Evolutionary conservation across 2,113 vertebrate genomes (phyloP).

Genomic region (Bos javanicus): DNA sequence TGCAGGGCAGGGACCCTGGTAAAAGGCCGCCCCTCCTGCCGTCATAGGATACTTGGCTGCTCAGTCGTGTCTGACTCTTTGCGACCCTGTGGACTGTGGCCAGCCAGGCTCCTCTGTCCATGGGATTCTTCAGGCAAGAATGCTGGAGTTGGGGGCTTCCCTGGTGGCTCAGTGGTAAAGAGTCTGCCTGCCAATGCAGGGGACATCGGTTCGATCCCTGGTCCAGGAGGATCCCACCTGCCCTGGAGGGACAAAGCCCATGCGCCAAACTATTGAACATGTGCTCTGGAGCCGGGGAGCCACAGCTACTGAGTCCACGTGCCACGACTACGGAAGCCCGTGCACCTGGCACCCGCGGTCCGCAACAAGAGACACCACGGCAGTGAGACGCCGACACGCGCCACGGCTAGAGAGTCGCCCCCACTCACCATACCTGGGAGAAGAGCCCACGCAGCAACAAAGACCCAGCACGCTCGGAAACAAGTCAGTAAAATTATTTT

Average conservation of each 20-base stretch:
- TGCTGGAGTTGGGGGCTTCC: neutral
- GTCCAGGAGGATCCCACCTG: neutral
- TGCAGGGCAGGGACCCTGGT: no score
- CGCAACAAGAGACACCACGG: neutral
- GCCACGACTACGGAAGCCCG: neutral
- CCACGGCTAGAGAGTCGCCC: rapidly evolving
- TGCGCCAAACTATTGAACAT: neutral
- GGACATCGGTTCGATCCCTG: neutral
- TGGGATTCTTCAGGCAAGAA: neutral
- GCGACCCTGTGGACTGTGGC: neutral
- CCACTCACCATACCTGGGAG: neutral
- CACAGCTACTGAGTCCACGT: neutral
- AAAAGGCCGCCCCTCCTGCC: neutral
- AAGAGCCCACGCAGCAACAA: neutral
- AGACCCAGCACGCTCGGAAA: neutral
- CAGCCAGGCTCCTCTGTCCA: neutral
- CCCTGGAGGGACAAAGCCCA: neutral
- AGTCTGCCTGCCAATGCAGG: neutral
- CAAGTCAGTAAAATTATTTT: neutral
- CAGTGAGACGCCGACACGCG: neutral
- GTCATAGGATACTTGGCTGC: neutral
- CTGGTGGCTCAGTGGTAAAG: neutral
- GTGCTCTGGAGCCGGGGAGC: neutral
- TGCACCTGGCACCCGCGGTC: rapidly evolving
- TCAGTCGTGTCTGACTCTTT: neutral